Evolutionary conservation across 2,797 vertebrate genomes (phyloP).

Genomic region (Chloroceryle amazona): DNA sequence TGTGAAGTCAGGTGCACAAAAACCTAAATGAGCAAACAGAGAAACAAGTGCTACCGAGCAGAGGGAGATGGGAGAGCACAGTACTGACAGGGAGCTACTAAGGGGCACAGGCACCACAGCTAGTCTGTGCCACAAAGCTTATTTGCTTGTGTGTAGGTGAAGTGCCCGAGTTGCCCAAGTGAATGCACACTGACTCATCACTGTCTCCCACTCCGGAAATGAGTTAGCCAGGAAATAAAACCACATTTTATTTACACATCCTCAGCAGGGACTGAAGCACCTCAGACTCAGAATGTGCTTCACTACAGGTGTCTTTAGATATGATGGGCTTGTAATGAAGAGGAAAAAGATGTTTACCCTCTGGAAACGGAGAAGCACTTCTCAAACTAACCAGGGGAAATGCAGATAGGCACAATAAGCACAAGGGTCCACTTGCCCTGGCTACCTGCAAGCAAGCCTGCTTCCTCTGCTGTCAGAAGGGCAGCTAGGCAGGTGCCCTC

Average conservation of each 20-base stretch:
- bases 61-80: background rate
- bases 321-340: rapidly evolving
- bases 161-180: background rate
- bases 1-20: rapidly evolving
- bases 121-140: background rate
- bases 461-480: too few relatives aligned
- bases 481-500: background rate
- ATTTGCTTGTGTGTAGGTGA: rapidly evolving
- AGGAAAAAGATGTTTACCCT: background rate
- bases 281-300: background rate
- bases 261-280: background rate
- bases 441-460: too few relatives aligned
- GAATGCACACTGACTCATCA: background rate
- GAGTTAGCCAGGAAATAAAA: background rate
- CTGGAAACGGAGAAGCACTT: background rate
- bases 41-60: background rate
- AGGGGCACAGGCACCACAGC: rapidly evolving
- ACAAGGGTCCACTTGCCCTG: rapidly evolving
- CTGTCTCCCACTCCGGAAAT: rapidly evolving
- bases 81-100: background rate
- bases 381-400: background rate
- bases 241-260: background rate
- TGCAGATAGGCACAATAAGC: rapidly evolving
- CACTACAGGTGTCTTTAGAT: too few relatives aligned
- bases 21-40: background rate